A percentile compares a stretch with the other conserved stretches of the same genome.
phyloP scores from a whole-genome alignment of 1,140 invertebrate genomes.

The Habropoda laboriosa region DNA sequence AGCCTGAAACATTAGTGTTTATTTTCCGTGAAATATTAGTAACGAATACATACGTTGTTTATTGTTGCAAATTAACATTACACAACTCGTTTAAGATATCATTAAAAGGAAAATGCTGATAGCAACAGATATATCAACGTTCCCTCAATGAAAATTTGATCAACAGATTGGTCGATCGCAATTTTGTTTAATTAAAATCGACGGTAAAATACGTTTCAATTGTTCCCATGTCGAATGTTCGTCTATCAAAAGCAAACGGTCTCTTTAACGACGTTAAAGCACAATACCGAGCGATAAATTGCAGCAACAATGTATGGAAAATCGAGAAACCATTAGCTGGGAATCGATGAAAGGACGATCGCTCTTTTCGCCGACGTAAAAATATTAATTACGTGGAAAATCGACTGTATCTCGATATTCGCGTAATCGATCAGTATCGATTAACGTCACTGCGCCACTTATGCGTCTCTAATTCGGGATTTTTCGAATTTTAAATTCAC shows the following conservation, averaged over 20 bases:
- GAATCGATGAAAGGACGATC: constrained; percentile 26
- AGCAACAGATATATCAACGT: not conserved
- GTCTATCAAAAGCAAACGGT: not conserved
- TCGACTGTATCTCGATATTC: not conserved
- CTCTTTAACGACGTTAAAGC: not conserved
- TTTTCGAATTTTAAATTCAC: no score
- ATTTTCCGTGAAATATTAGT: no score
- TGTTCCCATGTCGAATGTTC: not conserved
- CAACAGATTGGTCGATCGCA: not conserved
- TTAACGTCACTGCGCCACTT: not conserved
- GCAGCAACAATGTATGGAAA: not conserved
- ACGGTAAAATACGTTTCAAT: not conserved
- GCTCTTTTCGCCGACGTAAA: constrained; percentile 2
- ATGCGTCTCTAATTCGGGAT: no score
- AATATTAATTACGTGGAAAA: constrained; percentile 29
- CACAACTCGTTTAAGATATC: no score
- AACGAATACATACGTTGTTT: no score
- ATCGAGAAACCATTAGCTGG: constrained; percentile 29
- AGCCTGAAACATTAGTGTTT: no score
- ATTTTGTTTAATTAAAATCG: not conserved
- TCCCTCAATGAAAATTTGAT: not conserved
- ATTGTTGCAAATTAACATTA: no score
- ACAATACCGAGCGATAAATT: constrained; percentile 1
- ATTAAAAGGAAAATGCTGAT: no score
- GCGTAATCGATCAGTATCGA: constrained; percentile 28